These are phyloP conservation scores for Drosophila navojoa DNA, from an alignment of 1,140 invertebrate genomes.

Conservation along the genomic window DNA sequence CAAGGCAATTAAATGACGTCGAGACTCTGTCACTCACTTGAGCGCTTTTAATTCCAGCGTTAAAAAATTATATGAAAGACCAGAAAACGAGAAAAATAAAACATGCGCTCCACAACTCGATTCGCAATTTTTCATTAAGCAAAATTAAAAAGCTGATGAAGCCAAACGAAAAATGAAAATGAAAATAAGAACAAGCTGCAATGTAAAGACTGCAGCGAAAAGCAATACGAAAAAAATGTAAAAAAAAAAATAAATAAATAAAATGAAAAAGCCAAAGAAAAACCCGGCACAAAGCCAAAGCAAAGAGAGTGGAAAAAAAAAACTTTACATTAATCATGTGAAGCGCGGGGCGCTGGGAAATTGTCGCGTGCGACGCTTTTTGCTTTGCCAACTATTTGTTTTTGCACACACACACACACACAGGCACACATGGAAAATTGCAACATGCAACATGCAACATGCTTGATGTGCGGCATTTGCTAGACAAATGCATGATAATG, in stretches of 20 bases:
- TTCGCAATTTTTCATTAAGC: slow-evolving; percentile 77
- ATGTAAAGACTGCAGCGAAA: slow-evolving; percentile 40
- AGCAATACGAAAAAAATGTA: slow-evolving; percentile 22
- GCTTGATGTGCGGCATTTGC: slow-evolving; percentile 34
- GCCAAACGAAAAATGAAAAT: slow-evolving; percentile 40
- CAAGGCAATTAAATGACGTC: slow-evolving; percentile 60
- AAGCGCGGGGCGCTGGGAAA: slow-evolving; percentile 49
- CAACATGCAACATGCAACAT: slow-evolving; percentile 42
- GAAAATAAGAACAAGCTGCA: slow-evolving; percentile 41
- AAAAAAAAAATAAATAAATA: slow-evolving; percentile 32
- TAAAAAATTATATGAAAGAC: slow-evolving; percentile 17
- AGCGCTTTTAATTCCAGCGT: slow-evolving; percentile 39
- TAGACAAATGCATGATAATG: slow-evolving; percentile 55
- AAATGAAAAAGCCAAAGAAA: slow-evolving; percentile 28
- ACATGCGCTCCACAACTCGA: slow-evolving; percentile 5
- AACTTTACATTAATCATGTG: slow-evolving; percentile 77
- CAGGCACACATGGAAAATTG: slow-evolving; percentile 2
- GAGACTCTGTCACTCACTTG: slow-evolving; percentile 49
- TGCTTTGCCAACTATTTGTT: slow-evolving; percentile 9
- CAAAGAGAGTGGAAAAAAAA: slow-evolving; percentile 35
- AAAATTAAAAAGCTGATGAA: slow-evolving; percentile 73
- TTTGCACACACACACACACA: neutral
- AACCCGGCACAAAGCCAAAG: slow-evolving; percentile 37
- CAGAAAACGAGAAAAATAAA: slow-evolving; percentile 14
- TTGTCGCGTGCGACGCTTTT: slow-evolving; percentile 22